phyloP scores from a whole-genome alignment of 1,140 invertebrate genomes.

The Drosophila guanche region DNA sequence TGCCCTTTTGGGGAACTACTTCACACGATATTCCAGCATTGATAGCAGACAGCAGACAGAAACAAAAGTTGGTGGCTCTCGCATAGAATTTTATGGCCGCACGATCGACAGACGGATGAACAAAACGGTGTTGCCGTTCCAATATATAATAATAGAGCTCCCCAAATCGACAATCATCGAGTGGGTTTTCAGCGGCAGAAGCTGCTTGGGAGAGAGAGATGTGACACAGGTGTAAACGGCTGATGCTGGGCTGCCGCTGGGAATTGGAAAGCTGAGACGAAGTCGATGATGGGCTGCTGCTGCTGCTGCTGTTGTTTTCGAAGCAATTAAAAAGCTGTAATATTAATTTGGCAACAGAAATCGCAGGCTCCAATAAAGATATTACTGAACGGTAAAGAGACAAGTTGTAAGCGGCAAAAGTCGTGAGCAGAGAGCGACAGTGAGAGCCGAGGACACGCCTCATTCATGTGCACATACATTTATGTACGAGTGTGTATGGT shows the following conservation, averaged over 20 bases:
- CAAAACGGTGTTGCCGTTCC: conserved; percentile 59
- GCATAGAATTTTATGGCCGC: conserved; percentile 79
- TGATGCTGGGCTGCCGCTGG: conserved; percentile 5
- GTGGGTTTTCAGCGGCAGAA: neutral
- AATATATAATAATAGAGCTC: conserved; percentile 64
- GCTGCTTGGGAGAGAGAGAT: conserved; percentile 16
- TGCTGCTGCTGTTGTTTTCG: neutral
- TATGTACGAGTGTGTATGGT: neutral
- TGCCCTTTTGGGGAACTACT: conserved; percentile 43
- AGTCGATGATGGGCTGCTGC: neutral
- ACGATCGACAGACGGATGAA: conserved; percentile 53
- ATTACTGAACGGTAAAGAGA: neutral
- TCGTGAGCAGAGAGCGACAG: conserved; percentile 48
- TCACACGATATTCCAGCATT: conserved; percentile 72
- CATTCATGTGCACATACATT: conserved; percentile 14
- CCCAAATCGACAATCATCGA: conserved; percentile 15
- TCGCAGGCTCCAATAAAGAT: conserved; percentile 41
- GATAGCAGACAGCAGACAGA: conserved; percentile 45
- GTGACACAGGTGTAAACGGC: conserved; percentile 58
- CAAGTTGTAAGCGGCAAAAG: conserved; percentile 3
- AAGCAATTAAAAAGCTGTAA: conserved; percentile 61
- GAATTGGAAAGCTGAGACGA: conserved; percentile 4
- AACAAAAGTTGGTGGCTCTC: conserved; percentile 49
- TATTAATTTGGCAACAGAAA: conserved; percentile 48
- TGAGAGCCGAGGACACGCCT: conserved; percentile 45